A percentile compares a stretch with the other conserved stretches of the same genome.
Conservation (phyloP, 2,113 vertebrate genomes). For the Callopanchax toddi region DNA sequence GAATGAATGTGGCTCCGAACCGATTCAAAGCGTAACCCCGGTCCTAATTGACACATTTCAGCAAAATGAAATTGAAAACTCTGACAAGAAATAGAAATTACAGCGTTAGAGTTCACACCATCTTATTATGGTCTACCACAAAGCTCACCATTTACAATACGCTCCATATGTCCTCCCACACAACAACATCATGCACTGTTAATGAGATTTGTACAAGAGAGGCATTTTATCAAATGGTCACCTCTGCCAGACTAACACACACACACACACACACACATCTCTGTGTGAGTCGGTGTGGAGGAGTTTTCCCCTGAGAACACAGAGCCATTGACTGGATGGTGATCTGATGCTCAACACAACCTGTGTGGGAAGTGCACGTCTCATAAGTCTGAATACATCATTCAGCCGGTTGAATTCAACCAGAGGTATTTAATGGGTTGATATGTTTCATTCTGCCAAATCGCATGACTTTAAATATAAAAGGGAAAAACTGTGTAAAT, state of each 20-base stretch:
- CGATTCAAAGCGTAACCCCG: background rate
- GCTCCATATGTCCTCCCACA: constrained; percentile 51
- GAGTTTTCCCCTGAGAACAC: constrained; percentile 48
- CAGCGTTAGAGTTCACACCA: constrained; percentile 9
- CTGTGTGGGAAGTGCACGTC: too few relatives aligned
- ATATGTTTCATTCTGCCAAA: constrained; percentile 34
- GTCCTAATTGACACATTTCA: constrained; percentile 37
- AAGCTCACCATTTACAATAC: constrained; percentile 33
- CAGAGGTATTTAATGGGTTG: constrained; percentile 34
- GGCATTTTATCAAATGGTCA: constrained; percentile 53
- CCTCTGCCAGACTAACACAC: too few relatives aligned
- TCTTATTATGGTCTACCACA: constrained; percentile 11
- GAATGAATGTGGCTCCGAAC: constrained; percentile 19
- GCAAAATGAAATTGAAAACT: constrained; percentile 20
- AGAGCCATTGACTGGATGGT: constrained; percentile 50
- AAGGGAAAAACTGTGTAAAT: constrained; percentile 55
- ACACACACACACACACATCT: constrained; percentile 31
- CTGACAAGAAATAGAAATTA: constrained; percentile 5
- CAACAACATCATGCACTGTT: constrained; percentile 34
- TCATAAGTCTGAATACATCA: constrained; percentile 45
- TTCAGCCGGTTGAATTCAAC: constrained; percentile 32
- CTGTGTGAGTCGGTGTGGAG: constrained; percentile 33
- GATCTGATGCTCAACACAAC: constrained; percentile 38
- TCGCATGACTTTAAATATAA: constrained; percentile 35
- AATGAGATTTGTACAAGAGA: constrained; percentile 42